Conservation (phyloP, 2,888 invertebrate genomes). For the Crepidodera aurea region DNA sequence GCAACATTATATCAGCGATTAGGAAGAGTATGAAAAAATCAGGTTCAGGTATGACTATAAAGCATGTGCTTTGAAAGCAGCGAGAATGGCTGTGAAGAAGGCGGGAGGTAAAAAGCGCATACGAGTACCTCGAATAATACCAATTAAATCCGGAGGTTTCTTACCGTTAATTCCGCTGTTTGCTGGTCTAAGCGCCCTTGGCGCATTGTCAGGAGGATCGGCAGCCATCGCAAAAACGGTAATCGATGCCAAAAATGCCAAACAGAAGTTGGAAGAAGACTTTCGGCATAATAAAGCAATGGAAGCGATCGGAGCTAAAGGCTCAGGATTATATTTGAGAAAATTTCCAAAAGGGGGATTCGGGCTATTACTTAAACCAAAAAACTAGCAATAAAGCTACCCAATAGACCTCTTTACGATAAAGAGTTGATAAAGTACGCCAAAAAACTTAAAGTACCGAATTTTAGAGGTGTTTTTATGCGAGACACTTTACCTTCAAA, state of each 20-base stretch:
- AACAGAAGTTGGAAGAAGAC: constrained; percentile 49
- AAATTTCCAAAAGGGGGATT: not conserved
- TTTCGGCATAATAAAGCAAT: constrained; percentile 54
- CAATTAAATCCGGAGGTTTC: constrained; percentile 45
- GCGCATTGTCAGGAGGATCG: constrained; percentile 49
- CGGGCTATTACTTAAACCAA: constrained; percentile 4
- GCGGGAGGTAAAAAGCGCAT: not conserved
- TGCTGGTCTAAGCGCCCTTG: constrained; percentile 49
- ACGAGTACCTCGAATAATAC: constrained; percentile 7
- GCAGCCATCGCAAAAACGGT: constrained; percentile 53
- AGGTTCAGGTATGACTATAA: too few relatives aligned
- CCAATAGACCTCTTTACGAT: constrained; percentile 29
- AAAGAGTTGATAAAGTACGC: constrained; percentile 28
- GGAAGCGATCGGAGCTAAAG: constrained; percentile 49
- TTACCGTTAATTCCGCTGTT: constrained; percentile 53
- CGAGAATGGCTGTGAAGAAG: not conserved
- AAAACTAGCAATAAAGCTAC: constrained; percentile 31
- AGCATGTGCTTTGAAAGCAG: not conserved
- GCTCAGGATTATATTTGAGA: constrained; percentile 18
- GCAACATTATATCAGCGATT: not conserved
- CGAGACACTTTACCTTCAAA: constrained; percentile 35
- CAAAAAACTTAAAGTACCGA: constrained; percentile 18
- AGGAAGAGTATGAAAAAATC: not conserved
- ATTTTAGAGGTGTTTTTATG: constrained; percentile 42
- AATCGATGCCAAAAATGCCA: constrained; percentile 51